Evolutionary conservation across 2,888 invertebrate genomes (phyloP).

Genomic region (Aelia acuminata): DNA sequence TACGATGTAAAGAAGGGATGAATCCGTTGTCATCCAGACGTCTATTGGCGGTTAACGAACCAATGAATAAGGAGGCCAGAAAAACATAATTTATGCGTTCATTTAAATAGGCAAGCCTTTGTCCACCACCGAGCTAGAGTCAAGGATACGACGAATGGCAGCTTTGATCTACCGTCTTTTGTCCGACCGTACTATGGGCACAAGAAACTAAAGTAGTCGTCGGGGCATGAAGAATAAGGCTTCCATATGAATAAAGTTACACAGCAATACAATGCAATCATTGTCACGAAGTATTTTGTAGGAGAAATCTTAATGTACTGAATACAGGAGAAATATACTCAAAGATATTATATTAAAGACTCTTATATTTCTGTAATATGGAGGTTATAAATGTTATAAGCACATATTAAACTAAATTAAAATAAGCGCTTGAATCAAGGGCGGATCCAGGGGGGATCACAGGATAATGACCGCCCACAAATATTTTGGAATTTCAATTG

Average conservation of each 20-base stretch:
- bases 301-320: too few species aligned
- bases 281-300: neutral
- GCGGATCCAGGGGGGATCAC: too few species aligned
- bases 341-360: too few species aligned
- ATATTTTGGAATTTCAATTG: too few species aligned
- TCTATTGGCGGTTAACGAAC: neutral
- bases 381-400: too few species aligned
- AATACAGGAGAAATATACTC: too few species aligned
- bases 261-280: neutral
- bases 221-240: neutral
- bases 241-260: neutral
- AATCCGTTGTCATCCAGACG: neutral
- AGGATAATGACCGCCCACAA: too few species aligned
- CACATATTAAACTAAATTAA: too few species aligned
- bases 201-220: neutral
- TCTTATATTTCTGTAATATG: too few species aligned
- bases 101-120: constrained; percentile 23
- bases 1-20: neutral
- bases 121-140: neutral
- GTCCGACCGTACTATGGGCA: neutral
- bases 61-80: constrained; percentile 2
- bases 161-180: constrained; percentile 36
- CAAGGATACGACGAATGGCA: neutral
- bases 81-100: constrained; percentile 43
- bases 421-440: too few species aligned